Conservation (phyloP, 2,113 vertebrate genomes). For the Panthera uncia region DNA sequence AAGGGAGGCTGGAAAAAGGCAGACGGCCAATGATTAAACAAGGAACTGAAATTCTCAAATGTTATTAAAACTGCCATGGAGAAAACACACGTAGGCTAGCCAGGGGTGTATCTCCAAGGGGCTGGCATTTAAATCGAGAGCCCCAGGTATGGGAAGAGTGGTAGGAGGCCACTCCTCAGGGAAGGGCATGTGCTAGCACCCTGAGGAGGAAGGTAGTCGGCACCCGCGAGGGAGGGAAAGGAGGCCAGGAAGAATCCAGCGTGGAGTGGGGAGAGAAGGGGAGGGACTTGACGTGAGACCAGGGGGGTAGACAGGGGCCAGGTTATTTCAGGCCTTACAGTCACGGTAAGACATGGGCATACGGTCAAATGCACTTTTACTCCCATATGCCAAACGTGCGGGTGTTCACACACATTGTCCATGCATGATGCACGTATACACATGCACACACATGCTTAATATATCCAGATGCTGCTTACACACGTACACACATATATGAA, state of each 20-base stretch:
- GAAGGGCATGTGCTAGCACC: no score
- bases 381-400: neutral
- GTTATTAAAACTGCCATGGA: rapidly evolving
- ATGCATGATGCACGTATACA: no score
- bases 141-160: neutral
- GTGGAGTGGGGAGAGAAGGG: neutral
- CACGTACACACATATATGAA: neutral
- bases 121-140: neutral
- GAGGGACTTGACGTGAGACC: no score
- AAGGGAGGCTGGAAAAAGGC: neutral
- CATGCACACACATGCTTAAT: neutral
- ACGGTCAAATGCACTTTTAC: neutral
- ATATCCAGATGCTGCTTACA: neutral
- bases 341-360: neutral
- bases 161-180: neutral
- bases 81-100: neutral
- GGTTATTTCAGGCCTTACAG: neutral
- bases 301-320: neutral
- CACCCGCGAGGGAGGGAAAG: neutral
- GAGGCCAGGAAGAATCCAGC: neutral
- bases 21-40: rapidly evolving
- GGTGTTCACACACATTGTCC: neutral
- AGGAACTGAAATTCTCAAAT: neutral
- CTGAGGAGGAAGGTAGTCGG: neutral
- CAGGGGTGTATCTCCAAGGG: neutral